Evolutionary conservation across 2,888 invertebrate species (phyloP).

Genomic region (Didymodactylos carnosus): DNA sequence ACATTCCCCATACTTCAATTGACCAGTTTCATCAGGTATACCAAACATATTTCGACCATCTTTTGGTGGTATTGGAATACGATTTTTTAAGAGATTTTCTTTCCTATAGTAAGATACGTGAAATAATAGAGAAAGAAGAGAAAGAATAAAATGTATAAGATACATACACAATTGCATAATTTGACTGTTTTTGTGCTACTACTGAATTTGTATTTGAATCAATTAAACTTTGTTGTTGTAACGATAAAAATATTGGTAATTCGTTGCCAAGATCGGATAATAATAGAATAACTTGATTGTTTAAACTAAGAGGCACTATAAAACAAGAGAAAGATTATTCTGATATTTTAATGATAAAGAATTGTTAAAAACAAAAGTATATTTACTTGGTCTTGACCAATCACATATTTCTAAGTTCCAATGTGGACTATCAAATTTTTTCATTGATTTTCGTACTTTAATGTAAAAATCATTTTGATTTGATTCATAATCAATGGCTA

Average conservation of each 20-base stretch:
- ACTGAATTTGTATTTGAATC: too few relatives aligned
- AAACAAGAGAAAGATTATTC: too few relatives aligned
- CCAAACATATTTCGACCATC: neutral
- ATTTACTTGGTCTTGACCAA: neutral
- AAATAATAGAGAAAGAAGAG: too few relatives aligned
- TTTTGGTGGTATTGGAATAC: neutral
- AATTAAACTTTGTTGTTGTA: too few relatives aligned
- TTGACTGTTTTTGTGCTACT: too few relatives aligned
- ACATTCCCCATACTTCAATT: neutral
- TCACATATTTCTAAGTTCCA: conserved; percentile 1
- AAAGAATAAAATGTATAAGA: too few relatives aligned
- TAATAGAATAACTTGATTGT: neutral
- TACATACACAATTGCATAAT: too few relatives aligned
- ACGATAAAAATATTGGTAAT: neutral
- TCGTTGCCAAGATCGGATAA: neutral
- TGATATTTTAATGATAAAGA: too few relatives aligned
- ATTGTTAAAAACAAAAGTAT: neutral
- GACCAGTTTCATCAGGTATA: neutral
- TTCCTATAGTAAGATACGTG: neutral
- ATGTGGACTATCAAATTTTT: neutral
- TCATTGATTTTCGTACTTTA: conserved; percentile 1
- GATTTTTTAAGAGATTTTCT: neutral
- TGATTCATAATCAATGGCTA: conserved; percentile 6
- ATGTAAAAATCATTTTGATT: neutral
- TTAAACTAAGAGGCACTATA: neutral